Evolutionary conservation across 92 coral and sea anemone species (phyloP), one percentile per base, ranked within the genome.

Genomic region (Epizoanthus rinbou): DNA sequence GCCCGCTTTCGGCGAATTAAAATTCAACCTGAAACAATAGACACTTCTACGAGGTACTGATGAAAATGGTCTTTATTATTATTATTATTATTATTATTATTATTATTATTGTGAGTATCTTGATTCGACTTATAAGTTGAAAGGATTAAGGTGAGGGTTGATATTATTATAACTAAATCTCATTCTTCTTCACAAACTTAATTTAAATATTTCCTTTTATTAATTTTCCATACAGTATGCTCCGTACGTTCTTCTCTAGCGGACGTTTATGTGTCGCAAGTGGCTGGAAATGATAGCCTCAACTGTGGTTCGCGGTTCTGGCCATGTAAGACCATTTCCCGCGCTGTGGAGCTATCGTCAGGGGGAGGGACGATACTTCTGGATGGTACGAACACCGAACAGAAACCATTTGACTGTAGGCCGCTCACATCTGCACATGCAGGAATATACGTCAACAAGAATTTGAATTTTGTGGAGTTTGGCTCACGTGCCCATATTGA

Each of bases 371-470:
- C 74, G n/a, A 57, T 84, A 64, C 74, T 62, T 45, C 59, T 84
- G 39, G 87, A 84, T 57, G 87, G 87, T 23, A 84, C 83, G 17
- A 68, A 57, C 41, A 84, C 87, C 23, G 57, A 54, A 50, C 72
- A 45, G 75, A 50, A 62, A 13, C 87, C 87, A 28, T 84, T 54
- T 31, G 70, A 33, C 57, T 84, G 87, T 60, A 22, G 50, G 45
- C 81, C 87, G 25, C 37, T 63, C 22, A 41, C 71, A 57, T 45
- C 82, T 41, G 13, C 43, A 28, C 53, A 84, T 75, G 17, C 76
- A 45, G 87, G 87, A 45, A 18, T 84, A 33, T 84, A 74, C 41
- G 82, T 84, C n/a, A 35, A 84, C 50, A 74, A 84, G 64, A 84
- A 74, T 22, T 24, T 75, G 45, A 56, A 74, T 43, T 74, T 84